Percentiles rank a stretch among this genome's conserved stretches.
phyloP scores from a whole-genome alignment of 2,797 vertebrate species.

The Antrozous pallidus region DNA sequence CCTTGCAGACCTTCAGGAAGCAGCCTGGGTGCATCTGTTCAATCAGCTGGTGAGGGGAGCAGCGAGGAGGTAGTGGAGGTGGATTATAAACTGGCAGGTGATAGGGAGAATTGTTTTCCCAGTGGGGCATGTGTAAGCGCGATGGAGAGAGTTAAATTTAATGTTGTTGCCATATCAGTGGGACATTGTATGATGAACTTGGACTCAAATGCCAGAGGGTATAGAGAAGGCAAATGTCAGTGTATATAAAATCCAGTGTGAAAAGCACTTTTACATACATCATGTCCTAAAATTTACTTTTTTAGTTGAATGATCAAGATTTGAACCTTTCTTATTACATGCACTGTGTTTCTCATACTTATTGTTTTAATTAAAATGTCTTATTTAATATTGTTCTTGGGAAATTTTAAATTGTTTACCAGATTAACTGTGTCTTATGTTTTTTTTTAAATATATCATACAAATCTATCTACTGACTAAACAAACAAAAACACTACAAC shows the following conservation, averaged over 20 bases:
- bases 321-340: neutral
- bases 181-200: neutral
- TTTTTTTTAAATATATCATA: neutral
- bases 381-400: neutral
- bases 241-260: neutral
- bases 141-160: constrained; percentile 24
- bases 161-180: neutral
- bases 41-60: constrained; percentile 50
- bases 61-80: constrained; percentile 9
- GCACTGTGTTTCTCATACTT: neutral
- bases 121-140: constrained; percentile 13
- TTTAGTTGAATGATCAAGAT: neutral
- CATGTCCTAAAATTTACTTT: neutral
- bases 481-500: neutral
- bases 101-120: neutral
- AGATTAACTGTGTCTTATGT: neutral
- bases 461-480: neutral
- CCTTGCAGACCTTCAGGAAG: constrained; percentile 34
- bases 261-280: neutral
- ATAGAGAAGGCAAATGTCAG: constrained; percentile 15
- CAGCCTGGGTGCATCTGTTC: constrained; percentile 50
- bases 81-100: constrained; percentile 31
- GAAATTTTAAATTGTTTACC: neutral
- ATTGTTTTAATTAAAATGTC: neutral
- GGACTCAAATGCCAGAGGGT: neutral